Conservation (phyloP, 1,140 invertebrate species). For the Macrostomum lignano region DNA sequence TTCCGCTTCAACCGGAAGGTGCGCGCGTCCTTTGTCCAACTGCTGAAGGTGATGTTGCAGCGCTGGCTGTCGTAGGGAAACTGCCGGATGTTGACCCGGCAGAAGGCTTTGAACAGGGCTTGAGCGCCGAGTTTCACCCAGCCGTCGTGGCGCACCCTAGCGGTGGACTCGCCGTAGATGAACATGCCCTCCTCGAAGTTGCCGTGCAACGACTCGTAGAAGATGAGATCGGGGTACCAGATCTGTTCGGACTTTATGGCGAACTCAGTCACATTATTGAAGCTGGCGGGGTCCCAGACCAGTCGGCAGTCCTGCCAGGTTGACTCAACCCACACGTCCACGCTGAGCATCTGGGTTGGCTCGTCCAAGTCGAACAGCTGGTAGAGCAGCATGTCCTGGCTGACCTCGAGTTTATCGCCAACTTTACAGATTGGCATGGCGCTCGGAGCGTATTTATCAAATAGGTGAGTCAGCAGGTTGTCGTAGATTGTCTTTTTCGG, state of each 20-base stretch:
- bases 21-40: constrained; percentile 1
- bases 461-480: not conserved
- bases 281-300: constrained; percentile 77
- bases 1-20: not conserved
- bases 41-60: not conserved
- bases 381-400: not conserved
- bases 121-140: not conserved
- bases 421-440: not conserved
- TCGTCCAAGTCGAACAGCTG: constrained; percentile 1
- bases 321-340: constrained; percentile 30
- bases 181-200: constrained; percentile 3
- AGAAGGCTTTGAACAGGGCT: not conserved
- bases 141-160: not conserved
- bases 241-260: too few relatives aligned
- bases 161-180: constrained; percentile 1
- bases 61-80: constrained; percentile 1
- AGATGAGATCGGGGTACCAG: not conserved
- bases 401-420: not conserved
- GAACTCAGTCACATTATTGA: constrained; percentile 72
- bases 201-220: not conserved
- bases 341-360: not conserved
- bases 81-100: not conserved
- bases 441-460: not conserved
- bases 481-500: too few relatives aligned
- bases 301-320: constrained; percentile 96